Evolutionary conservation across 1,140 invertebrate genomes (phyloP), one percentile per base, ranked within the genome.

Genomic region (Bombus difficillimus): DNA sequence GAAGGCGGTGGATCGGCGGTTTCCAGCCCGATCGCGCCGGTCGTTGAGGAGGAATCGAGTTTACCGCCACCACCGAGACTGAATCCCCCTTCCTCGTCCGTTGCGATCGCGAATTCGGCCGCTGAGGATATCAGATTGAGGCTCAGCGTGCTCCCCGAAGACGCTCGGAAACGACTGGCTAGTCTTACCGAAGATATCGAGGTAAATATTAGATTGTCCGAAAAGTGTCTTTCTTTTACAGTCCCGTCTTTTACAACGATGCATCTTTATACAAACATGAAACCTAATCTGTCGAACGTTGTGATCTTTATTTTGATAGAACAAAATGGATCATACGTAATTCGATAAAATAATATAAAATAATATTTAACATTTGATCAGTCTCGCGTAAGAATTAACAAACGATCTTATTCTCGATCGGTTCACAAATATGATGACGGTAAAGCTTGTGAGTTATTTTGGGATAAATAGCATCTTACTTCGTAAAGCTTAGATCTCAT

Each of bases 1-100:
- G 94, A 95, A 43, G 94, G 95, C 37, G 92, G 94, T 62, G 94
- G 95, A 75, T 95, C 95, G 13, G 92, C 92, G 34, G 93, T 95
- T 1, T 95, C 94, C 12, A 95, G 95, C 86, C 95, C 95, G 28
- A 87, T 92, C 25, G 92, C 93, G 3, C 81, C 86, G 18, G 90
- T 89, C 32, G 80, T 79, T 28, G 95, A 95, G 28, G 94, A 95
- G 37, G 93, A 95, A 39, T 90, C 93, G 57, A 93, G 89, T 66
- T 87, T 94, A 4, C 93, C 93, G 1, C 92, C 92, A 34, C 92
- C 92, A 22, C 92, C 94, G 64, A 91, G 93, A 92, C 92, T 95
- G 43, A 91, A 91, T 39, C 82, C 80, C 9, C 22, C 77, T 15
- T 81, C 89, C 37, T 81, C 88, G 37, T 89, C 88, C 59, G 41